These are phyloP conservation scores for Drosophila formosana DNA, from an alignment of 2,888 invertebrate species.

Conservation along the genomic window DNA sequence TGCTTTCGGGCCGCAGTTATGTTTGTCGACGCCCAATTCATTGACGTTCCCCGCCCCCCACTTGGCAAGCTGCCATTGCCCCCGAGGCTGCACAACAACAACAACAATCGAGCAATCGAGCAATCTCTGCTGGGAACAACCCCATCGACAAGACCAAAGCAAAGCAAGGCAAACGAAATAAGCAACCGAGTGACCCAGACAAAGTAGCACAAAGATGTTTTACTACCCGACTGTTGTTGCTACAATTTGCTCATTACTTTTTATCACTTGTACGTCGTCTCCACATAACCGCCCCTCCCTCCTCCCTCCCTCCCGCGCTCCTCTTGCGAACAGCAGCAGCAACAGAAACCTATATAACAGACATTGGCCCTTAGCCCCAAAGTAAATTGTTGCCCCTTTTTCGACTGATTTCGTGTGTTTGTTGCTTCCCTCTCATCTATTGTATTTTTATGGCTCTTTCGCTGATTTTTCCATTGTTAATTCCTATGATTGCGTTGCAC, in stretches of 20 bases:
- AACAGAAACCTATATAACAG: slow-evolving; percentile 29
- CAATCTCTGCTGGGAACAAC: slow-evolving; percentile 55
- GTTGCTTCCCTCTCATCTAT: slow-evolving; percentile 33
- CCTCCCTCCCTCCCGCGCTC: no score
- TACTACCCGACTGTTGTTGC: slow-evolving; percentile 68
- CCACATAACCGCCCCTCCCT: slow-evolving; percentile 17
- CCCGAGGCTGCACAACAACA: slow-evolving; percentile 27
- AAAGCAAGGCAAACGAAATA: slow-evolving; percentile 12
- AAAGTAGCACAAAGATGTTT: slow-evolving; percentile 78
- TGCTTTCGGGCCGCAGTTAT: slow-evolving; percentile 37
- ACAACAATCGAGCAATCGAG: slow-evolving; percentile 18
- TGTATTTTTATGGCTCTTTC: slow-evolving; percentile 64
- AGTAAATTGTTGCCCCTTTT: slow-evolving; percentile 76
- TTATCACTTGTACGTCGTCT: slow-evolving; percentile 69
- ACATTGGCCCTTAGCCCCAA: slow-evolving; percentile 63
- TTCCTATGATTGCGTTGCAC: slow-evolving; percentile 55
- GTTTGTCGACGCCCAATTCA: slow-evolving; percentile 72
- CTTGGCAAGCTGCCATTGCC: slow-evolving; percentile 37
- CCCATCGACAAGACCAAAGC: slow-evolving; percentile 38
- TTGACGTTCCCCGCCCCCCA: slow-evolving; percentile 53
- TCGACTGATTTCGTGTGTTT: slow-evolving; percentile 5
- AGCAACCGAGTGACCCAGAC: slow-evolving; percentile 74
- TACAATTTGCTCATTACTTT: slow-evolving; percentile 81
- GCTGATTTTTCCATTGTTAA: slow-evolving; percentile 68
- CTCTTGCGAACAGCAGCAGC: not conserved